Evolutionary conservation across 2,888 invertebrate species (phyloP).

Genomic region (Lasioglossum lativentre): DNA sequence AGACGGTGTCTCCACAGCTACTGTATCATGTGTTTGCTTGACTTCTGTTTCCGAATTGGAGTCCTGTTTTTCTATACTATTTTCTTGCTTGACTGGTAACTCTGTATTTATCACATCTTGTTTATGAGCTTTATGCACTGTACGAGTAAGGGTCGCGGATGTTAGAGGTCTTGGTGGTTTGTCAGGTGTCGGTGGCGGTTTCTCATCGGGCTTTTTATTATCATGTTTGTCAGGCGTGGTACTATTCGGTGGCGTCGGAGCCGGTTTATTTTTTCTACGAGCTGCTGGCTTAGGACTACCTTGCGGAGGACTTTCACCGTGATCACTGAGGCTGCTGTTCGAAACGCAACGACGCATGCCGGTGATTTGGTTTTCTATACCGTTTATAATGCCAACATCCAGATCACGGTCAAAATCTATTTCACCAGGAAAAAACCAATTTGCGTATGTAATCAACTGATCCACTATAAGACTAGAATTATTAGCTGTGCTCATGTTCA

Average conservation of each 20-base stretch:
- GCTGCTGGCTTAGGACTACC: conserved; percentile 91
- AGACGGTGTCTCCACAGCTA: conserved; percentile 34
- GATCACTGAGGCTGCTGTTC: conserved; percentile 89
- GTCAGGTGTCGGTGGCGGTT: conserved; percentile 85
- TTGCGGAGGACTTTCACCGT: conserved; percentile 89
- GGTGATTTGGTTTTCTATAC: conserved; percentile 74
- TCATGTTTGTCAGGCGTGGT: conserved; percentile 82
- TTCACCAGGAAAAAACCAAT: conserved; percentile 93
- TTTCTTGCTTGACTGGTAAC: conserved; percentile 79
- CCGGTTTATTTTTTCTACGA: conserved; percentile 91
- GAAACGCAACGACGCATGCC: conserved; percentile 87
- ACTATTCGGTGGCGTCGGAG: conserved; percentile 89
- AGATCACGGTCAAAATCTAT: conserved; percentile 88
- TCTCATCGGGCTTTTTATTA: conserved; percentile 78
- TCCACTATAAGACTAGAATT: conserved; percentile 95
- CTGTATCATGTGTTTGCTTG: conserved; percentile 60
- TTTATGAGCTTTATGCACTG: conserved; percentile 86
- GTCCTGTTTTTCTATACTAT: conserved; percentile 78
- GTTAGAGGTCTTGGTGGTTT: conserved; percentile 88
- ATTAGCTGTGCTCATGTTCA: conserved; percentile 93
- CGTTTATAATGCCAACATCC: conserved; percentile 80
- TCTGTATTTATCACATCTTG: conserved; percentile 85
- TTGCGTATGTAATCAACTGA: conserved; percentile 91
- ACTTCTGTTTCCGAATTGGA: conserved; percentile 58
- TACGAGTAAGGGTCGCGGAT: conserved; percentile 87